These are phyloP conservation scores for Drosophila testacea DNA, from an alignment of 2,888 invertebrate species.

Conservation along the genomic window DNA sequence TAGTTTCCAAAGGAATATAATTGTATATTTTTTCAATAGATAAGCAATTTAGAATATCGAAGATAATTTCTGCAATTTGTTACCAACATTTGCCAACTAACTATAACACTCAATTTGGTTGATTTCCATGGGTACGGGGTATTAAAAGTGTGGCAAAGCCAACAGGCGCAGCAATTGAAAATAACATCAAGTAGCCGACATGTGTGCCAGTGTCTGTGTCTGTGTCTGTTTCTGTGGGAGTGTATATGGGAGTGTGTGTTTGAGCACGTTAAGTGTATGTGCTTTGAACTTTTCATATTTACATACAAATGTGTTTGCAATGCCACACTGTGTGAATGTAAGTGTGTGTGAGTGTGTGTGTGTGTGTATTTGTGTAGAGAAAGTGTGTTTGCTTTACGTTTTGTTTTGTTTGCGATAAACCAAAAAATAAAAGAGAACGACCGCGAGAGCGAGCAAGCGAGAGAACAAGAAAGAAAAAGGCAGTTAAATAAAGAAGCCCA, in stretches of 20 bases:
- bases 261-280: conserved; percentile 72
- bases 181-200: conserved; percentile 69
- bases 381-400: conserved; percentile 70
- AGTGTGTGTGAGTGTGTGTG: conserved; percentile 4
- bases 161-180: conserved; percentile 44
- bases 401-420: conserved; percentile 69
- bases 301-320: conserved; percentile 64
- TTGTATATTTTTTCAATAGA: too few species aligned
- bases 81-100: not conserved
- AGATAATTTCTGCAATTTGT: not conserved
- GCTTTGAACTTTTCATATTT: conserved; percentile 77
- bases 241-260: conserved; percentile 40
- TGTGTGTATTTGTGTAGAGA: conserved; percentile 29
- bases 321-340: not conserved
- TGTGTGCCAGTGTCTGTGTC: conserved; percentile 18
- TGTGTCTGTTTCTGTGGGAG: conserved; percentile 9
- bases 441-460: not conserved
- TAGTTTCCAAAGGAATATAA: too few species aligned
- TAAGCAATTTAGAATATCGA: too few species aligned
- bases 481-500: conserved; percentile 37
- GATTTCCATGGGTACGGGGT: not conserved
- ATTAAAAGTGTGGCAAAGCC: conserved; percentile 49
- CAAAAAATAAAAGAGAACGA: conserved; percentile 39
- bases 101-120: not conserved
- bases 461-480: conserved; percentile 12